A percentile compares a stretch with the other conserved stretches of the same genome.
phyloP scores from a whole-genome alignment of 2,888 invertebrate genomes.

The Salticus scenicus region DNA sequence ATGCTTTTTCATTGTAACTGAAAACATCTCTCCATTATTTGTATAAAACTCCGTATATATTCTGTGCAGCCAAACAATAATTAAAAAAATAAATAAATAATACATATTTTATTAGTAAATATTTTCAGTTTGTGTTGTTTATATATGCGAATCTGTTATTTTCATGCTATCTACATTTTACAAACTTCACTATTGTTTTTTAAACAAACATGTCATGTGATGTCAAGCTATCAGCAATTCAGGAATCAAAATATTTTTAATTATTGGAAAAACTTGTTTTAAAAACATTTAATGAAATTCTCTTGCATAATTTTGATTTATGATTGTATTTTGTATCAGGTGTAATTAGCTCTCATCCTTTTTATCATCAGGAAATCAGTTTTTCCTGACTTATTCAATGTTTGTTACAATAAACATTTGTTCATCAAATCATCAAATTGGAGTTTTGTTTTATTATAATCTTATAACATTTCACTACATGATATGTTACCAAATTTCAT shows the following conservation, averaged over 20 bases:
- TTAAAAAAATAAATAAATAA: too few species aligned
- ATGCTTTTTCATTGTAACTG: too few species aligned
- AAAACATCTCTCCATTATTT: too few species aligned
- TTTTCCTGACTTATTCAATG: slow-evolving; percentile 22
- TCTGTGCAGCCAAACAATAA: too few species aligned
- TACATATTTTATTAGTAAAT: too few species aligned
- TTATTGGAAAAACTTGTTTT: slow-evolving; percentile 4
- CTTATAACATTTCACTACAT: too few species aligned
- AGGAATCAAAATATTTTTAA: not conserved
- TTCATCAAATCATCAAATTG: slow-evolving; percentile 7
- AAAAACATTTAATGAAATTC: not conserved
- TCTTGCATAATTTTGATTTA: slow-evolving; percentile 20
- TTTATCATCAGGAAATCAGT: not conserved
- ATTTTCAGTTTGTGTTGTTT: too few species aligned
- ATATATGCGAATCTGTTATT: too few species aligned
- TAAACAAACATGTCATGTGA: not conserved
- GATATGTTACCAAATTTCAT: too few species aligned
- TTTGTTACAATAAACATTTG: slow-evolving; percentile 55
- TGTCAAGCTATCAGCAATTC: not conserved
- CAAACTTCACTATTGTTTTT: not conserved
- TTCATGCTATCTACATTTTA: too few species aligned
- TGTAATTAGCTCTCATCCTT: slow-evolving; percentile 23
- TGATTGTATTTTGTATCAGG: slow-evolving; percentile 13
- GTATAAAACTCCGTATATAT: too few species aligned
- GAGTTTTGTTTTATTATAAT: not conserved